Evolutionary conservation across 2,797 vertebrate species (phyloP).

Genomic region (Sternarchorhynchus goeldii): DNA sequence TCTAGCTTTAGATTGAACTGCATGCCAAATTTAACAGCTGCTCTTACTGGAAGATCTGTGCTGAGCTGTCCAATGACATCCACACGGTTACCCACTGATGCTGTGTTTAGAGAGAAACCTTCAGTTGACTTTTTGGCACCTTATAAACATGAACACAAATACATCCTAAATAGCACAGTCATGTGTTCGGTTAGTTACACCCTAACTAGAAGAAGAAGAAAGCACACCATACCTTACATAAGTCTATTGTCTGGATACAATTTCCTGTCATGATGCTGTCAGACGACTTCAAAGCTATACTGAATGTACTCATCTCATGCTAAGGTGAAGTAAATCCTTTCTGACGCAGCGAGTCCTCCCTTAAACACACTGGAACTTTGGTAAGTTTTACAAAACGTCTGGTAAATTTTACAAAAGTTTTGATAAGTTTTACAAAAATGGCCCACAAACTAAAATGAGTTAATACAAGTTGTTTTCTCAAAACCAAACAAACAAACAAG

Average conservation of each 20-base stretch:
- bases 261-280: conserved; percentile 3
- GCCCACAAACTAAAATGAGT: no score
- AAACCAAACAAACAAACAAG: no score
- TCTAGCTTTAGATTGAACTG: background rate
- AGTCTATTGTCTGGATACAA: background rate
- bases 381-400: background rate
- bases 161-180: background rate
- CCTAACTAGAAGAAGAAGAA: background rate
- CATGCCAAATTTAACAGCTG: conserved; percentile 3
- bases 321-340: conserved; percentile 14
- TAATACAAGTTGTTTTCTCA: no score
- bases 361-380: background rate
- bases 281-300: conserved; percentile 17
- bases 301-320: conserved; percentile 12
- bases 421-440: background rate
- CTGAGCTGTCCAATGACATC: background rate
- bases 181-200: background rate
- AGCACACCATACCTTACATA: background rate
- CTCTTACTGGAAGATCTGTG: background rate
- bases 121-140: background rate
- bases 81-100: background rate
- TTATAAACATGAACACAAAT: background rate
- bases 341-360: conserved; percentile 26
- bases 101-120: background rate
- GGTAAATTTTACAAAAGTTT: background rate